Evolutionary conservation across 2,888 invertebrate species (phyloP), one percentile per base, ranked within the genome.

Genomic region (Stenichneumon culpator): DNA sequence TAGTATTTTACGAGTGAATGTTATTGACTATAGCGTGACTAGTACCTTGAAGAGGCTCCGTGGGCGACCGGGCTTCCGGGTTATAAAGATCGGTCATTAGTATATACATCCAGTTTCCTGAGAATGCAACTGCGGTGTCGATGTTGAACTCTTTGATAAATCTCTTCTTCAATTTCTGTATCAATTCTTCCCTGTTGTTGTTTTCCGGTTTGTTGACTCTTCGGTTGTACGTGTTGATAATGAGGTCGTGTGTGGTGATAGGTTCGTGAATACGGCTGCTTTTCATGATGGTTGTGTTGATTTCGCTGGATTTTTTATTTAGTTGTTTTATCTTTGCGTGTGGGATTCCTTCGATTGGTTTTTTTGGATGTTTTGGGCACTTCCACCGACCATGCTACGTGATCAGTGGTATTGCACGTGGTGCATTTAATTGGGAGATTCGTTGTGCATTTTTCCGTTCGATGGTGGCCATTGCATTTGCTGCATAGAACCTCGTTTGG

Each of bases 61-160:
- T 68, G 11, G 68, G 68, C 14, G 68, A 68, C 7, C 47, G 16
- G 1, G 9, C 14, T 47, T 22, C 68, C 3, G 68, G 44, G 0
- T 44, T 22, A 22, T 14, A 0, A 11, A 68, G 68, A 22, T 68
- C 47, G 5, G 68, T 68, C 47, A 47, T 68, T 22, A 47, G 6
- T 57, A 57, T 14, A 22, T 57, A 57, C 57, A 57, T 57, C 57
- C 57, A 57, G 25, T 57, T 57, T 14, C 57, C 57, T 11, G 57
- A 25, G 57, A 57, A 57, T 14, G 14, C 25, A 4, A 57, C 57
- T 19, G 57, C 28, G 7, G 57, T 57, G 14, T 57, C 57, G 52
- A 52, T 52, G 52, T 19, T 52, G 19, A 19, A 52, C 19, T 52
- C 22, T 4, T 52, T 22, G 7, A 52, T 52, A 19, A 7, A 52